These are phyloP conservation scores for Acarapis woodi DNA, from an alignment of 1,140 invertebrate species.

Conservation along the genomic window DNA sequence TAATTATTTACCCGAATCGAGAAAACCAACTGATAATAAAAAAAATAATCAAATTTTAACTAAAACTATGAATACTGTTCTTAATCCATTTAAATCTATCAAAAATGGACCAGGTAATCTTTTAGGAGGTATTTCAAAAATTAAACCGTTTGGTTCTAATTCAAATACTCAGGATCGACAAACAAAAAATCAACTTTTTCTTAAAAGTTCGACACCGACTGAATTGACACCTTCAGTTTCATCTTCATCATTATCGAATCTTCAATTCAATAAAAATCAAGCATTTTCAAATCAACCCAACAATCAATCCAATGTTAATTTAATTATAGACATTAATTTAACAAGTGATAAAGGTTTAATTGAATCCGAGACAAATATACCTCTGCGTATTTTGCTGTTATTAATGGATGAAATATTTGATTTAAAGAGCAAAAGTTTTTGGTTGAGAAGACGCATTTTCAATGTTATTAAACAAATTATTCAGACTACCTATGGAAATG, in stretches of 20 bases:
- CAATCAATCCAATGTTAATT: not conserved
- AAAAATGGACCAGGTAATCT: slow-evolving; percentile 56
- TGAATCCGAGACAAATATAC: slow-evolving; percentile 51
- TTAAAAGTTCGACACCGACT: not conserved
- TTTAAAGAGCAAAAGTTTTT: slow-evolving; percentile 52
- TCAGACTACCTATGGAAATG: slow-evolving; percentile 27
- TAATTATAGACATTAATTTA: not conserved
- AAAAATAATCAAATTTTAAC: slow-evolving; percentile 14
- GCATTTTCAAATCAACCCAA: not conserved
- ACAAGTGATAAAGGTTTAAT: slow-evolving; percentile 9
- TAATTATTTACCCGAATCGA: no score
- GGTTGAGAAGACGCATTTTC: slow-evolving; percentile 49
- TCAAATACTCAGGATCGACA: no score
- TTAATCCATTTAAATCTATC: slow-evolving; percentile 16
- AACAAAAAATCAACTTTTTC: no score
- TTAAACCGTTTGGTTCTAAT: slow-evolving; percentile 2
- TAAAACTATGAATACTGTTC: not conserved
- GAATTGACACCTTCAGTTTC: not conserved
- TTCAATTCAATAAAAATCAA: not conserved
- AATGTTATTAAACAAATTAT: slow-evolving; percentile 43
- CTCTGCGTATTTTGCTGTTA: slow-evolving; percentile 48
- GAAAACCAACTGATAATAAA: slow-evolving; percentile 24
- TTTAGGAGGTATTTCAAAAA: slow-evolving; percentile 33
- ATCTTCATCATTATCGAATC: not conserved
- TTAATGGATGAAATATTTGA: slow-evolving; percentile 78